Evolutionary conservation across 2,888 invertebrate genomes (phyloP), one percentile per base, ranked within the genome.

Genomic region (Pyrocoelia pectoralis): DNA sequence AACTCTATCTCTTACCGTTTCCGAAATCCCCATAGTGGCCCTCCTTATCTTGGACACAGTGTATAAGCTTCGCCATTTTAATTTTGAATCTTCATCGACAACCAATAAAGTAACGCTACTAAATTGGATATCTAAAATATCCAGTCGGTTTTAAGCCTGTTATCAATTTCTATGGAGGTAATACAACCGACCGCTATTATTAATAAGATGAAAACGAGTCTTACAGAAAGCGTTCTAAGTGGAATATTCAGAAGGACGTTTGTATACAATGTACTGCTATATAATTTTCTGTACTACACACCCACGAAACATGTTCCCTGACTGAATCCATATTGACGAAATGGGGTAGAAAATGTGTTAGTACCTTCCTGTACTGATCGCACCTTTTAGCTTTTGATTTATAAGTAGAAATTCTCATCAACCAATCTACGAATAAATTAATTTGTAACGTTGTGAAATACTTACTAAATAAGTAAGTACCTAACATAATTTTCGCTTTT

Each of bases 271-370:
- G 66, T 66, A 24, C 66, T 54, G 68, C 66, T 59, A 66, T 68
- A 64, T 68, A 68, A 68, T 68, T 68, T 64, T 68, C 66, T 61
- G 65, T 66, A 65, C 66, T 57, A 64, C 68, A 68, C 68, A 66
- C 68, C 66, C 68, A 66, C 66, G 56, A 66, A 68, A 63, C 43
- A 43, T 43, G 43, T 43, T 43, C 43, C n/a, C 8, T 14, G 13
- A 43, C 43, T 43, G 43, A 43, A 43, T 12, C 43, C 43, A 43
- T 14, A 43, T 13, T 15, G 13, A 43, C 13, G 15, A 12, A 14
- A 43, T 43, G 15, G 43, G 43, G 12, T 13, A 15, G 43, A 43
- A 24, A 43, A 13, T 13, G 15, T 38, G 15, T 43, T 43, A 43
- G 43, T 43, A 43, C 43, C 43, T 43, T 43, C 15, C 43, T 8